Conservation (phyloP, 2,888 invertebrate genomes). For the Acleris literana region DNA sequence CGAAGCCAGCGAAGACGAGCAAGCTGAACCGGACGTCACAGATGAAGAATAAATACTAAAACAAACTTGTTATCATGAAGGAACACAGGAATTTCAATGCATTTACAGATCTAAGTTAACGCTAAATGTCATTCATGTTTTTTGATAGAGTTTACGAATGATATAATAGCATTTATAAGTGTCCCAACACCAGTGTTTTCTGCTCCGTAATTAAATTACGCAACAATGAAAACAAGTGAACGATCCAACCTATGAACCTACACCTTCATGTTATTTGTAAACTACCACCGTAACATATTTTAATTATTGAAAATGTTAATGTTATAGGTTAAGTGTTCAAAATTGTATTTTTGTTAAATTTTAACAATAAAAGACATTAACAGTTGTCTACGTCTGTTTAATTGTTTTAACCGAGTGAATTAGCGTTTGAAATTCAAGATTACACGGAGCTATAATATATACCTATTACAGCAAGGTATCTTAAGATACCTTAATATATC, state of each 20-base stretch:
- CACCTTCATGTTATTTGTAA: conserved; percentile 38
- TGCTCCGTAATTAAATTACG: conserved; percentile 71
- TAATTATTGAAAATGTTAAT: conserved; percentile 59
- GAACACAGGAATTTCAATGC: conserved; percentile 50
- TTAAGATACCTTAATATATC: no score
- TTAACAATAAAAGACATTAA: conserved; percentile 80
- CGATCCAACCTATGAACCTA: conserved; percentile 40
- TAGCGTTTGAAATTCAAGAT: no score
- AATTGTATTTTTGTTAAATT: conserved; percentile 78
- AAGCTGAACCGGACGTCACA: conserved; percentile 79
- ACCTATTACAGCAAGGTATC: no score
- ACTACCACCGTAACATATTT: conserved; percentile 60
- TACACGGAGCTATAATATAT: no score
- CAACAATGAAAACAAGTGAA: conserved; percentile 55
- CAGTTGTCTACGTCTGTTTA: conserved; percentile 28
- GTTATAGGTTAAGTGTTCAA: conserved; percentile 70
- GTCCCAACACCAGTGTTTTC: conserved; percentile 52
- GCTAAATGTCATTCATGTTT: conserved; percentile 62
- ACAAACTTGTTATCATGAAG: conserved; percentile 29
- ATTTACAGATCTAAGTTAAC: conserved; percentile 44
- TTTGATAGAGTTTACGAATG: conserved; percentile 59
- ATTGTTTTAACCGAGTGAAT: conserved; percentile 5
- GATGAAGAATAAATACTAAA: conserved; percentile 72
- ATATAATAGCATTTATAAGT: conserved; percentile 54
- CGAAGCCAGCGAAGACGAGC: conserved; percentile 76